Percentiles rank a stretch among this genome's conserved stretches.
Evolutionary conservation across 23 tunicate genomes (phyloP).

Genomic region (Trididemnum clinides): DNA sequence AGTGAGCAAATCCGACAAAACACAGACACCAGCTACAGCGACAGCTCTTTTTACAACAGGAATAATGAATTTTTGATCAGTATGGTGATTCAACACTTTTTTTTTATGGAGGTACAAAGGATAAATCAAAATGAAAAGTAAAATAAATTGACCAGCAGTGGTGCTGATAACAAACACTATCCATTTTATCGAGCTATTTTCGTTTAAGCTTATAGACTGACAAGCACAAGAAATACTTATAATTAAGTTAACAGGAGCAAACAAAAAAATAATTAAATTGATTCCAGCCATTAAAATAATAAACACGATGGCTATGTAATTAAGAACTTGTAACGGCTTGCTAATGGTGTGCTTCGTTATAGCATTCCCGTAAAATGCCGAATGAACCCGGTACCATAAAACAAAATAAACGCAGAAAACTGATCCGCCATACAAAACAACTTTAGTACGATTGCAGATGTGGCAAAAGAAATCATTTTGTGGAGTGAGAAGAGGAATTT

Average conservation of each 20-base stretch:
- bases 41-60: constrained; percentile 8
- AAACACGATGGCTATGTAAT: constrained; percentile 2
- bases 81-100: neutral
- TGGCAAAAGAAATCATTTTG: neutral
- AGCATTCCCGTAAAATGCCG: neutral
- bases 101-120: constrained; percentile 3
- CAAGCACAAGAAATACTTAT: neutral
- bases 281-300: neutral
- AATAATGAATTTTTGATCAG: neutral
- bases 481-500: neutral
- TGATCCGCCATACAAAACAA: neutral
- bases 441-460: neutral
- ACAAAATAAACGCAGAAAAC: neutral
- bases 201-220: neutral
- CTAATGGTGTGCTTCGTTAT: neutral
- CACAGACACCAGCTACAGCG: neutral
- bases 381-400: constrained; percentile 9
- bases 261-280: neutral
- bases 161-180: neutral
- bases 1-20: neutral
- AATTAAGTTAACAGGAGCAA: neutral
- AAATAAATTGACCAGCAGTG: neutral
- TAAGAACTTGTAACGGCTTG: neutral
- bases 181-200: neutral
- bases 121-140: neutral